Evolutionary conservation across 2,888 invertebrate genomes (phyloP).

Genomic region (Yponomeuta cagnagella): DNA sequence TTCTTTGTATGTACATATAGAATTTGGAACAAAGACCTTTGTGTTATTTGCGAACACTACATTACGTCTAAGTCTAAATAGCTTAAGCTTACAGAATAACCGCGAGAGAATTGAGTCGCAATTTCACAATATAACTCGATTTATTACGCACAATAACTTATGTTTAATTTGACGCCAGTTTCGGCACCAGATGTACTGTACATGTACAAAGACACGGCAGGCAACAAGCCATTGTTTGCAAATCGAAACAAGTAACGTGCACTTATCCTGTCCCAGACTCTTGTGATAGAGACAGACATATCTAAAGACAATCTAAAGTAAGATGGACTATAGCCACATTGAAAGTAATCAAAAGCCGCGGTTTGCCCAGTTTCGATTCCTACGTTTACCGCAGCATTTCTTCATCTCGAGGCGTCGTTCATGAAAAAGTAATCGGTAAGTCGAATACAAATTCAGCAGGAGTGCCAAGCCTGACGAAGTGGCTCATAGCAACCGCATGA

Average conservation of each 20-base stretch:
- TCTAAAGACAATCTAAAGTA: slow-evolving; percentile 4
- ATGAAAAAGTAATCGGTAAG: neutral
- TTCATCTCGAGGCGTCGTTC: neutral
- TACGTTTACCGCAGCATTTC: neutral
- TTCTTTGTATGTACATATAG: too few relatives aligned
- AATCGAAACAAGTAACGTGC: slow-evolving; percentile 56
- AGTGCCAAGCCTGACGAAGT: slow-evolving; percentile 16
- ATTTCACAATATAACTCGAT: neutral
- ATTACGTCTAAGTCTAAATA: too few relatives aligned
- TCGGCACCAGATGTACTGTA: slow-evolving; percentile 53
- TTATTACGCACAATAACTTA: slow-evolving; percentile 13
- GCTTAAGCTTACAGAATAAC: neutral
- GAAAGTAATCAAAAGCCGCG: neutral
- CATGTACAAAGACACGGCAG: slow-evolving; percentile 54
- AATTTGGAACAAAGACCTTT: too few relatives aligned
- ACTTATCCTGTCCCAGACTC: slow-evolving; percentile 36
- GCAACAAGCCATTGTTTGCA: slow-evolving; percentile 73
- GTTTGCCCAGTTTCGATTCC: neutral
- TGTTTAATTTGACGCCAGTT: slow-evolving; percentile 58
- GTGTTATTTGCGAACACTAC: too few relatives aligned
- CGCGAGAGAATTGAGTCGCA: neutral
- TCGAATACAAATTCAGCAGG: neutral
- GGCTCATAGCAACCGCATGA: slow-evolving; percentile 36
- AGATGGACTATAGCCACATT: neutral
- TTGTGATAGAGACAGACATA: slow-evolving; percentile 16